phyloP scores from a whole-genome alignment of 2,797 vertebrate genomes.

The Corythornis leucogaster region DNA sequence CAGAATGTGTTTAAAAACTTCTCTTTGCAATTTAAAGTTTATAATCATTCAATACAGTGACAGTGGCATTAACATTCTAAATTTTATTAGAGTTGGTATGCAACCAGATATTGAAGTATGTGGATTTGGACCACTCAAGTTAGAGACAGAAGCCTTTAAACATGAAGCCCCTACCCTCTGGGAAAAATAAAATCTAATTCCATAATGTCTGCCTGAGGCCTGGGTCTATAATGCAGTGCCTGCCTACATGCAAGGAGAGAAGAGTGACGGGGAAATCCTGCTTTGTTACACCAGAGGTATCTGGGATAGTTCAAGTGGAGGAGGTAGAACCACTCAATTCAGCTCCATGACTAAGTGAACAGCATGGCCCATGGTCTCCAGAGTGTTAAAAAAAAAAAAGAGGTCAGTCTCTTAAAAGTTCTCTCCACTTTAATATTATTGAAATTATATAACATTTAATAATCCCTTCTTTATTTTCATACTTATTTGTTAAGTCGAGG shows the following conservation, averaged over 20 bases:
- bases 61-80: background rate
- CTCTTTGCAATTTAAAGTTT: background rate
- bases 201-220: background rate
- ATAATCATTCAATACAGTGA: background rate
- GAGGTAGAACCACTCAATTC: background rate
- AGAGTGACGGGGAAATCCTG: background rate
- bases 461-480: slow-evolving; percentile 64
- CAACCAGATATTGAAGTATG: background rate
- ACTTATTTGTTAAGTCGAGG: slow-evolving; percentile 66
- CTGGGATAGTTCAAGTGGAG: background rate
- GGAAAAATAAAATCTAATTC: background rate
- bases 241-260: background rate
- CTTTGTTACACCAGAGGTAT: background rate
- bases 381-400: background rate
- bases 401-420: slow-evolving; percentile 25
- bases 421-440: slow-evolving; percentile 3
- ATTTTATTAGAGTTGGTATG: background rate
- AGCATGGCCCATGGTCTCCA: background rate
- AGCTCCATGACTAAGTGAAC: background rate
- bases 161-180: background rate
- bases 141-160: background rate
- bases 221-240: background rate
- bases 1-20: background rate
- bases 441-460: slow-evolving; percentile 73
- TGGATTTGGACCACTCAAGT: background rate